These are phyloP conservation scores for Otis tarda DNA, from an alignment of 2,113 vertebrate species.

Conservation along the genomic window DNA sequence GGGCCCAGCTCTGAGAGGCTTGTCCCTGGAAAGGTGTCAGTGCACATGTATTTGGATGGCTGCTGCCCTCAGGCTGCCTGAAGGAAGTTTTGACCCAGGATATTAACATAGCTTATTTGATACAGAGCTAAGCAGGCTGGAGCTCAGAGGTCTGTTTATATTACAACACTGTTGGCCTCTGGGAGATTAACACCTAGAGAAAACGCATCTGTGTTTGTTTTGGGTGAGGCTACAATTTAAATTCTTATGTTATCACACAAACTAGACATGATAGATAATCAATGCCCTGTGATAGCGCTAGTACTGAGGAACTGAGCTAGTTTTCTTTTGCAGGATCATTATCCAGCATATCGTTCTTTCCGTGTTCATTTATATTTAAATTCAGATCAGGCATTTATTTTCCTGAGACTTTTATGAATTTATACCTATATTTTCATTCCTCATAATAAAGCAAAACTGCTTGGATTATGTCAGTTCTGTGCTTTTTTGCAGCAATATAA, in stretches of 20 bases:
- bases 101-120: conserved; percentile 80
- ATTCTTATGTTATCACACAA: conserved; percentile 85
- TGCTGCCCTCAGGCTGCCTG: conserved; percentile 72
- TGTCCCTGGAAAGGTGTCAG: conserved; percentile 29
- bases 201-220: conserved; percentile 72
- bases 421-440: background rate
- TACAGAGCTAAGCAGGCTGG: conserved; percentile 74
- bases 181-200: conserved; percentile 68
- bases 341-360: conserved; percentile 7
- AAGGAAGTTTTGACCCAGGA: conserved; percentile 79
- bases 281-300: conserved; percentile 83
- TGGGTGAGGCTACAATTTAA: conserved; percentile 69
- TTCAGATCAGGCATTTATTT: conserved; percentile 24
- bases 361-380: conserved; percentile 24
- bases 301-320: conserved; percentile 79
- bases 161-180: conserved; percentile 33
- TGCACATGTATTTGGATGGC: conserved; percentile 5
- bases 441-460: conserved; percentile 6
- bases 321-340: conserved; percentile 76
- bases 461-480: background rate
- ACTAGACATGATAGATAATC: conserved; percentile 84
- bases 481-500: background rate
- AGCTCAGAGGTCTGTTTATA: conserved; percentile 60
- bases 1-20: background rate
- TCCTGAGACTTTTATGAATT: conserved; percentile 1